These are phyloP conservation scores for Palythoa caribaeorum DNA, from an alignment of 92 coral and sea anemone genomes.

Conservation along the genomic window DNA sequence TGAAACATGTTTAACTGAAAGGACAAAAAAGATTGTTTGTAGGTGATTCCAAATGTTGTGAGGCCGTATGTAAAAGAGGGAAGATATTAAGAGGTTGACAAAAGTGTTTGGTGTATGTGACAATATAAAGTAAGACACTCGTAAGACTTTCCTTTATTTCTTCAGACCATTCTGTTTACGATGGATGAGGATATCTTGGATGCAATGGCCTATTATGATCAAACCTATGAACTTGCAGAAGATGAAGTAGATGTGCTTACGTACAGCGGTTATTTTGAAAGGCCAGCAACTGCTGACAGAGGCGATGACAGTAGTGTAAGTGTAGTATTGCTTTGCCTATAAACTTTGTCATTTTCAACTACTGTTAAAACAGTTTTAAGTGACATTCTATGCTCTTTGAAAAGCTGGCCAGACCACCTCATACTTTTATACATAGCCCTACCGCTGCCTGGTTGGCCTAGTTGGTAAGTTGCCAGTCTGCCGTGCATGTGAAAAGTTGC, in stretches of 20 bases:
- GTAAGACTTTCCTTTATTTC: background rate
- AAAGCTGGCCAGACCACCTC: too few species aligned
- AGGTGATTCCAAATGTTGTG: background rate
- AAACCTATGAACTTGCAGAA: conserved; percentile 92
- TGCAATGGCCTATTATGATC: conserved; percentile 95
- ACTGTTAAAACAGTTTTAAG: background rate
- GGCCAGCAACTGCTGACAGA: conserved; percentile 94
- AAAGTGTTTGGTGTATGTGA: background rate
- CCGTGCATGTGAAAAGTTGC: too few species aligned
- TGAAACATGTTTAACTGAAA: too few species aligned
- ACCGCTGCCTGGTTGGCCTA: too few species aligned
- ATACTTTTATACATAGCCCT: too few species aligned
- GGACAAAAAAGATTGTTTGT: background rate
- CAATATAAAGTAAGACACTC: background rate
- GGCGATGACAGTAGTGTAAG: conserved; percentile 71
- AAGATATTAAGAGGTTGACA: too few species aligned
- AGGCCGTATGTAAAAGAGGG: background rate
- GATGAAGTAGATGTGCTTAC: conserved; percentile 89
- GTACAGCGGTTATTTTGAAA: conserved; percentile 78
- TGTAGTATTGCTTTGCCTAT: background rate
- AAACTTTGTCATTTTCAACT: background rate
- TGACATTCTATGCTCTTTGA: too few species aligned
- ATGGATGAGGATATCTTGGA: conserved; percentile 95
- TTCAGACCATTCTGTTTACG: conserved; percentile 93
- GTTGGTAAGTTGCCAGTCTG: too few species aligned